Base-by-base conservation (phyloP, 2,113 vertebrate species). In the Tympanuchus pallidicinctus region DNA sequence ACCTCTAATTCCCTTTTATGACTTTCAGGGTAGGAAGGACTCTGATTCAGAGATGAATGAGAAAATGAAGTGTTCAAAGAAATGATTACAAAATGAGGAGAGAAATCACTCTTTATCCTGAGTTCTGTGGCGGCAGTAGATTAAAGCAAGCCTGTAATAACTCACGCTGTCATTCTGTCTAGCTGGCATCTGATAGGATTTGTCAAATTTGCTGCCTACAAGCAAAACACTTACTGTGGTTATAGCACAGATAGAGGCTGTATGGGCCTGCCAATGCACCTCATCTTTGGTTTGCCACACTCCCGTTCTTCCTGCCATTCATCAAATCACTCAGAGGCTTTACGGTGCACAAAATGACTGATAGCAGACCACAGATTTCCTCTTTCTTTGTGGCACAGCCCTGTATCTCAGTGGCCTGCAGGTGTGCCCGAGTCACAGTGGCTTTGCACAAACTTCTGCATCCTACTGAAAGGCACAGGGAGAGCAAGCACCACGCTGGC, bases 211-310 rank as follows among this genome's bases (percentile, higher is more conserved):
- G 32, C 34, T 92, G n/a, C 65, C 67, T 76, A 38, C 0, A 0
- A 89, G 80, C 73, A 76, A 84, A 89, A 66, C 56, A 45, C 56
- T 69, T 43, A 27, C 74, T 79, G 50, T 60, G 87, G 74, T 80
- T 91, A 50, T 34, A 73, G 74, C 83, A 90, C 66, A 84, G 80
- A 60, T 43, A 88, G 74, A 92, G 70, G 38, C 81, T 78, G 0
- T 20, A 30, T 16, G 56, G 64, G 17, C 52, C 78, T 73, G 59
- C 76, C 78, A 79, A 3, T n/a, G 43, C 43, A 89, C 80, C 81
- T 89, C 71, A 34, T 2, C 70, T 89, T 92, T 76, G 83, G 89
- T 84, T 87, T 73, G 81, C 81, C 91, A 87, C 81, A 61, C 54
- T 76, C 70, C 67, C 32, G 32, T 64, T 86, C 86, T 84, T 88